Evolutionary conservation across 2,113 vertebrate species (phyloP).

Genomic region (Dasyurus viverrinus): DNA sequence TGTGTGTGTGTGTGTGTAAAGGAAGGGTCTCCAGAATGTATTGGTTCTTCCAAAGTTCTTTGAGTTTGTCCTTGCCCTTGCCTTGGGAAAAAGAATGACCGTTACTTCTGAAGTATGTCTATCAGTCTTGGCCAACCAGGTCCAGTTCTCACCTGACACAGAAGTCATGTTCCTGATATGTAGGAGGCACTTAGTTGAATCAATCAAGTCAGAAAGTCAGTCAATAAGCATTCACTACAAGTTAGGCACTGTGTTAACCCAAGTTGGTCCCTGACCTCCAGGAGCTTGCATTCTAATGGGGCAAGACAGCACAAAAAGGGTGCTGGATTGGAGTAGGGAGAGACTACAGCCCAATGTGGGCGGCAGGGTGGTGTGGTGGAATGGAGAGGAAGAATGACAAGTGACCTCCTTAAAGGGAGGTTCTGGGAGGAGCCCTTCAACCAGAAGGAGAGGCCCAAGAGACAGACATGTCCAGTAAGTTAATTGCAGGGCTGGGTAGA

Average conservation of each 20-base stretch:
- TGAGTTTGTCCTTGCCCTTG: neutral
- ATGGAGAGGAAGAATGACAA: neutral
- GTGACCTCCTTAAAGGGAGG: too few species aligned
- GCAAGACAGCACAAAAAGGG: neutral
- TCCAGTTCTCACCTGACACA: too few species aligned
- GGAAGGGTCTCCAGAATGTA: neutral
- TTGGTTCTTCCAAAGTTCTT: neutral
- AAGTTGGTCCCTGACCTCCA: neutral
- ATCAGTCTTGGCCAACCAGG: too few species aligned
- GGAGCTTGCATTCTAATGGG: neutral
- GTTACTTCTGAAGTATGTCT: neutral
- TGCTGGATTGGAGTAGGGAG: neutral
- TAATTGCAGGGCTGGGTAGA: neutral
- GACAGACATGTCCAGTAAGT: neutral
- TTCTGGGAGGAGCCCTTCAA: neutral
- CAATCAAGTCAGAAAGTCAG: too few species aligned
- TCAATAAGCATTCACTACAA: too few species aligned
- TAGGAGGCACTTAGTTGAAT: too few species aligned
- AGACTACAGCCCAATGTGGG: neutral
- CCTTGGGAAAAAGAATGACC: neutral
- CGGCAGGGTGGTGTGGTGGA: too few species aligned
- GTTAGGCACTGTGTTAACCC: too few species aligned
- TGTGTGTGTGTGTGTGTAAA: neutral
- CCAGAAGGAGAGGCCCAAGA: neutral
- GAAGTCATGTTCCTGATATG: too few species aligned